Base-by-base conservation (phyloP, 2,113 vertebrate species). In the Pao palembangensis region DNA sequence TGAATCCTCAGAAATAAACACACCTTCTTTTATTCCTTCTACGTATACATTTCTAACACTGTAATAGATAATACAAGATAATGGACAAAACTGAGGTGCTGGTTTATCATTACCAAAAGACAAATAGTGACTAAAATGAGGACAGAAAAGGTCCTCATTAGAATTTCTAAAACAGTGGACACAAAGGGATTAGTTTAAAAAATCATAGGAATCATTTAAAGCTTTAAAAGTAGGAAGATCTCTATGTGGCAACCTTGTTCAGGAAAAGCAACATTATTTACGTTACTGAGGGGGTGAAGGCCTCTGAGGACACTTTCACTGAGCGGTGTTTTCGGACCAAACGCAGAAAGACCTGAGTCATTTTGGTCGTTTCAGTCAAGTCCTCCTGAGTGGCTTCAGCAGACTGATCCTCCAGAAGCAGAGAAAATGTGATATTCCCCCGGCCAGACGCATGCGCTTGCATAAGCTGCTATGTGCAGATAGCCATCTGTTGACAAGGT, bases 401-500 rank as follows among this genome's bases (percentile, higher is more conserved):
- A 11, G 18, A 7, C 25, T 7, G 25, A 28, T 17, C 16, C 62
- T 55, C 17, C 50, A 41, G 25, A 46, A 61, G 16, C 58, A 61
- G 25, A 57, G 74, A 71, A 77, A 67, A 75, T 55, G 55, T 57
- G 71, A 77, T 77, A 67, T 67, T 53, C 47, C 69, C 13, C 21
- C 14, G 51, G 34, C 57, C 69, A 69, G 59, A 66, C 64, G 28
- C 74, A 47, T 44, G 55, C 48, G 75, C 84, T 89, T 90, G 83
- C 86, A 88, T 71, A 83, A 89, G 85, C 75, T 75, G 76, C 80
- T 88, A 84, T 88, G 89, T 87, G 76, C 83, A 88, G 88, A 90
- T 87, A 90, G 85, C 78, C 81, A 90, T 91, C 87, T 89, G 87
- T 90, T 91, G 87, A 91, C 90, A 87, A 85, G 85, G 89, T 91